Evolutionary conservation across 1,140 invertebrate genomes (phyloP).

Genomic region (Nephila pilipes): DNA sequence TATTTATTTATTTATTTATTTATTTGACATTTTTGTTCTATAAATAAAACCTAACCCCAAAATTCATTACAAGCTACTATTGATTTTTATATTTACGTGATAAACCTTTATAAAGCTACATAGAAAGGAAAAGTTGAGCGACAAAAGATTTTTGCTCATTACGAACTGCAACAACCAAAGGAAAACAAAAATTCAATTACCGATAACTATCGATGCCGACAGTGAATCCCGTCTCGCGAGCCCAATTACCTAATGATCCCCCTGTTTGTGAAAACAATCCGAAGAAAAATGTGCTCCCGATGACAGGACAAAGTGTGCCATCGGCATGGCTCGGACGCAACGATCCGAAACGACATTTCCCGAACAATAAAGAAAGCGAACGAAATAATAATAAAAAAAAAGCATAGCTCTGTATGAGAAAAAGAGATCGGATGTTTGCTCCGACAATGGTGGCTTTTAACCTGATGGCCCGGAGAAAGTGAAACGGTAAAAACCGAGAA

Average conservation of each 20-base stretch:
- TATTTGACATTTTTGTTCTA: too few species aligned
- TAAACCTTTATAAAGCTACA: too few species aligned
- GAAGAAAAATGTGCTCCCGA: neutral
- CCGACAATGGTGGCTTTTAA: constrained; percentile 67
- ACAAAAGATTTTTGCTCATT: too few species aligned
- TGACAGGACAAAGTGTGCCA: constrained; percentile 60
- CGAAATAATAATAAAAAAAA: neutral
- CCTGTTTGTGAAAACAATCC: constrained; percentile 38
- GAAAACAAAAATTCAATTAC: neutral
- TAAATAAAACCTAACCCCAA: too few species aligned
- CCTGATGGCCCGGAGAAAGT: constrained; percentile 72
- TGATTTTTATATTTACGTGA: too few species aligned
- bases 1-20: too few species aligned
- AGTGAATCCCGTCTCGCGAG: constrained; percentile 8
- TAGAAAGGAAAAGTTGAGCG: too few species aligned
- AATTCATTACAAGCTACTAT: too few species aligned
- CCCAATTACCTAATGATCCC: constrained; percentile 44
- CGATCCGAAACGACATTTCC: constrained; percentile 44
- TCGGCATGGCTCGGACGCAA: constrained; percentile 21
- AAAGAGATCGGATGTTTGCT: constrained; percentile 69
- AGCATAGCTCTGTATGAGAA: neutral
- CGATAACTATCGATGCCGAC: neutral
- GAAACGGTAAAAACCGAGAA: constrained; percentile 41
- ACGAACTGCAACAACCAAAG: too few species aligned
- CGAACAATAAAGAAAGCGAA: constrained; percentile 51